phyloP scores from a whole-genome alignment of 2,797 vertebrate genomes.

The Gallinago nigripennis region DNA sequence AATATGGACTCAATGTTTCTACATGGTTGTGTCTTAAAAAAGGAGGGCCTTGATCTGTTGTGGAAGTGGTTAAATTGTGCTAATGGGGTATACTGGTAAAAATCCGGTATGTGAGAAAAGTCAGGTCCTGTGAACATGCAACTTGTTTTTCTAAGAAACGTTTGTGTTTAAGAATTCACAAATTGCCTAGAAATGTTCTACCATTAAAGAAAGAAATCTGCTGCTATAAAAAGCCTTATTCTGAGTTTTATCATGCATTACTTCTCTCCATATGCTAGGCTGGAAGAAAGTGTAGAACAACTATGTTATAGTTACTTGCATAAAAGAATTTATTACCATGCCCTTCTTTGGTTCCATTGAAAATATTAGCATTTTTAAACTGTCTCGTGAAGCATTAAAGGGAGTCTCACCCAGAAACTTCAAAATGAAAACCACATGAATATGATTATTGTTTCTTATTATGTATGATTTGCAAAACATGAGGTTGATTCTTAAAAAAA shows the following conservation, averaged over 20 bases:
- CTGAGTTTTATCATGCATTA: neutral
- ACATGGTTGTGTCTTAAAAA: neutral
- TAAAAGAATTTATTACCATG: neutral
- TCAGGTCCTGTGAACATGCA: neutral
- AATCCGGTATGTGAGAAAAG: neutral
- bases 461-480: neutral
- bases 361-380: constrained; percentile 13
- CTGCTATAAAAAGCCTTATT: neutral
- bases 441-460: neutral
- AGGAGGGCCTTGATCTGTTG: neutral
- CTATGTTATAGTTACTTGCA: neutral
- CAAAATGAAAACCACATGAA: neutral
- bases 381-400: neutral
- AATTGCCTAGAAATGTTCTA: neutral
- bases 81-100: neutral
- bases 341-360: neutral
- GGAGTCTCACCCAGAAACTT: neutral
- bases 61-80: neutral
- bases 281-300: neutral
- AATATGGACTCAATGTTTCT: neutral
- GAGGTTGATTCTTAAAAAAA: neutral
- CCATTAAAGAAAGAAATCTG: neutral
- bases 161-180: neutral
- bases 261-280: neutral
- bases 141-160: neutral